Base-by-base conservation (phyloP, 2,888 invertebrate species). In the Clistopyga incitator region DNA sequence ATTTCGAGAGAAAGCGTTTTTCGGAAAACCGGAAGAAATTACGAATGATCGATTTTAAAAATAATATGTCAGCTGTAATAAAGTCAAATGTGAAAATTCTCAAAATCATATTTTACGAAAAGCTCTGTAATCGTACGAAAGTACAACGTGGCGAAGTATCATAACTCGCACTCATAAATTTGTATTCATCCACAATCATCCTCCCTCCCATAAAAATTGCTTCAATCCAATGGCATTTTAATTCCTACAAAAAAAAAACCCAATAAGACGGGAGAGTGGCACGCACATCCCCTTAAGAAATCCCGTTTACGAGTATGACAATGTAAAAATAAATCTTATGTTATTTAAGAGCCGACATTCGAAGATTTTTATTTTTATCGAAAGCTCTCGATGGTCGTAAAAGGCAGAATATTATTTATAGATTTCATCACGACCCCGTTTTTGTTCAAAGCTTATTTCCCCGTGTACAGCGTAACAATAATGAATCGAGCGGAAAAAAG, bases 401-500 rank as follows among this genome's bases (percentile, higher is more conserved):
- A 38, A 61, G 15, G 42, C n/a, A n/a, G 13, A 29, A 23, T 18
- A 38, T 61, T 81, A 76, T 81, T 64, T 56, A 76, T 70, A 76
- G 76, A 68, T 70, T 64, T 20, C 54, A 29, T 45, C 52, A 54
- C 64, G 64, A 23, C 76, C 75, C 71, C 54, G 59, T 81, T 81
- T 29, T 45, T 52, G 64, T 76, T 70, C 70, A 72, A 81, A 72
- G 81, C 47, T 77, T 71, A 71, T 77, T 77, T 71, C 65, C 59
- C 76, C 59, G 15, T 65, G 50, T 56, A n/a, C n/a, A 59, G 25
- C 76, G 81, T 54, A 65, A 77, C 65, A 71, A 77, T 77, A 71
- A 77, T 77, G 54, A 81, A 81, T 81, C 81, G 77, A 81, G 77
- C 71, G 77, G 56, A 64, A 64, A 70, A 81, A 77, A 81, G 67